Evolutionary conservation across 2,113 vertebrate genomes (phyloP).

Genomic region (Casuarius casuarius): DNA sequence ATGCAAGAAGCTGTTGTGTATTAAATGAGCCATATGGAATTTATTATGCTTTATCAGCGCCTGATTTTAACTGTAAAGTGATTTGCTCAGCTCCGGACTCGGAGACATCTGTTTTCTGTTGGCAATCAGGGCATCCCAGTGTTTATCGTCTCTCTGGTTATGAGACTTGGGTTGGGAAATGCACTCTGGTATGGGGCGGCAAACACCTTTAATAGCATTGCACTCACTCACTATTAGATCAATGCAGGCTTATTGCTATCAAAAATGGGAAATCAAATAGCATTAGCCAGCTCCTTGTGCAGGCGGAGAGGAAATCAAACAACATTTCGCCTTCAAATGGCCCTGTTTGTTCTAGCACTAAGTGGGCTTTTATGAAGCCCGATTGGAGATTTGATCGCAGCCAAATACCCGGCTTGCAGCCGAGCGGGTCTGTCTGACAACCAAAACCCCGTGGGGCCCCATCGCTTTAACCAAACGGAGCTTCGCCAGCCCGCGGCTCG

Average conservation of each 20-base stretch:
- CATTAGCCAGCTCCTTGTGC: constrained; percentile 88
- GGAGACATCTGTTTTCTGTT: constrained; percentile 98
- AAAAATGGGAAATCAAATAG: constrained; percentile 99
- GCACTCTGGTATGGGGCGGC: constrained; percentile 88
- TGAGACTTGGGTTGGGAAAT: constrained; percentile 92
- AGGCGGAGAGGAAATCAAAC: constrained; percentile 91
- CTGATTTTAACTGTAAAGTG: constrained; percentile 99
- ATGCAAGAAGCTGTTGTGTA: constrained; percentile 95
- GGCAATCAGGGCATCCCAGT: constrained; percentile 88
- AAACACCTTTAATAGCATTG: constrained; percentile 98
- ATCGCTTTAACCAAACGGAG: constrained; percentile 56
- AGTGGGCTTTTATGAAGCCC: constrained; percentile 96
- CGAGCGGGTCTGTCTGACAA: constrained; percentile 76
- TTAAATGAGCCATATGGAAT: constrained; percentile 99
- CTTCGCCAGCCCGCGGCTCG: background rate
- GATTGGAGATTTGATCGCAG: constrained; percentile 90
- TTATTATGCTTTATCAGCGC: constrained; percentile 99
- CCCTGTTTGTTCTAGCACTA: constrained; percentile 94
- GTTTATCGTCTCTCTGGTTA: constrained; percentile 98
- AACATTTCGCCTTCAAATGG: constrained; percentile 88
- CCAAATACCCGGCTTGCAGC: constrained; percentile 86
- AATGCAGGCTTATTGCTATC: constrained; percentile 97
- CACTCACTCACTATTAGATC: constrained; percentile 96
- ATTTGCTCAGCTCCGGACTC: constrained; percentile 93
- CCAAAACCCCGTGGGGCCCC: constrained; percentile 60